Base-by-base conservation (phyloP, 2,888 invertebrate genomes). In the Phlogophora meticulosa region DNA sequence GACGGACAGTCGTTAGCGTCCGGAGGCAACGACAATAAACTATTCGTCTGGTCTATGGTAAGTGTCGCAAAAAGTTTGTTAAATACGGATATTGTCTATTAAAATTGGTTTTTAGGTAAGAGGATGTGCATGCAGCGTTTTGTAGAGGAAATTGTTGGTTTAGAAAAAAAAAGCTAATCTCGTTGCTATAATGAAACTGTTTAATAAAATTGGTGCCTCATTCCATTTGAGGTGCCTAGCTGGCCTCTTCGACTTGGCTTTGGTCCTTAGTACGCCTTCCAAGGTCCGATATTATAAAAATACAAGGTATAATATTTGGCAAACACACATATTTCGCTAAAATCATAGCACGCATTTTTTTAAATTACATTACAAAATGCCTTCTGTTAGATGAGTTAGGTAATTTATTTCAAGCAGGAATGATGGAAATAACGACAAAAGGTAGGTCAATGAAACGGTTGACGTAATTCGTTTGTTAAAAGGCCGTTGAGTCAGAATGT, bases 1-100 rank as follows among this genome's bases (percentile, higher is more conserved):
- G 99, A 99, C 92, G 98, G 98, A 83, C 98, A 99, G 93, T 98
- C 98, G 89, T 95, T 99, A 62, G 99, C 99, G 0, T 99, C 99
- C 40, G 99, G 99, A 40, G 99, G 99, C 61, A 99, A 99, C 92
- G 99, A 99, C 93, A 99, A 99, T 95, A 97, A 98, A 86, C 96
- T 99, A 58, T 98, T 98, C 92, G 98, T 99, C 9, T 99, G 99
- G 99, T 97, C 97, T 81, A 92, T 96, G 96, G 95, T 95, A 73
- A 89, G 91, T 87, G n/a, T 32, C 28, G 43, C 48, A 74, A 76
- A 68, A 66, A 78, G 46, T 17, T 60, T 34, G 15, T 38, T 53
- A 45, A 46, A 7, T 46, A 51, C 52, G 72, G 65, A 75, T 43
- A 59, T 59, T 49, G 73, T 57, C 56, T 24, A 61, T 72, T 66